A percentile compares a stretch with the other conserved stretches of the same genome.
Evolutionary conservation across 2,888 invertebrate genomes (phyloP).

Genomic region (Hipparchia semele): DNA sequence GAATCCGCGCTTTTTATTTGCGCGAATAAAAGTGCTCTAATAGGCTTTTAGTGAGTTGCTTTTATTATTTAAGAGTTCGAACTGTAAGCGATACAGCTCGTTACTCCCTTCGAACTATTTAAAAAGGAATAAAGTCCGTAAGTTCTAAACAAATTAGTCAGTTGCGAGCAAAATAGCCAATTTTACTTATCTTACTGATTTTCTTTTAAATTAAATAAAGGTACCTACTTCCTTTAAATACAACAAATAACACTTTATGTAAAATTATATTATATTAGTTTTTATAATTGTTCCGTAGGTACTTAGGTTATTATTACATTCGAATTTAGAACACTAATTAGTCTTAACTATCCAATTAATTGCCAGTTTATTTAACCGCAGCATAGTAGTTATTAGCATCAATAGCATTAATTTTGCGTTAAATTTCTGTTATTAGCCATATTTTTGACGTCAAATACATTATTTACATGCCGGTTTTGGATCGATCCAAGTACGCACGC

Average conservation of each 20-base stretch:
- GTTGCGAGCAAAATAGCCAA: not conserved
- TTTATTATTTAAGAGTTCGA: slow-evolving; percentile 24
- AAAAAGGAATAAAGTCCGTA: not conserved
- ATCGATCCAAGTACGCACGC: slow-evolving; percentile 77
- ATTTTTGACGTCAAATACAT: slow-evolving; percentile 64
- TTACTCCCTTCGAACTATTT: not conserved
- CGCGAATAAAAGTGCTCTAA: slow-evolving; percentile 38
- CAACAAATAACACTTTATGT: not conserved
- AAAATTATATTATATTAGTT: not conserved
- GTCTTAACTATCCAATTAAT: not conserved
- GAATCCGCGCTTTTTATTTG: slow-evolving; percentile 53
- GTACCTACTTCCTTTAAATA: not conserved
- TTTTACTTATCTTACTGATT: not conserved
- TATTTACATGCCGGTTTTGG: slow-evolving; percentile 68
- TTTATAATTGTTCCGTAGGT: too few species aligned
- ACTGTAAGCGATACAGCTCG: slow-evolving; percentile 13
- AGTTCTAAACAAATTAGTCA: not conserved
- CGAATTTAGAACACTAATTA: not conserved
- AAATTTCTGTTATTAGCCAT: slow-evolving; percentile 37
- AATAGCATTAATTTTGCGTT: slow-evolving; percentile 41
- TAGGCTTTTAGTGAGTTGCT: slow-evolving; percentile 21
- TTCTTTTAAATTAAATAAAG: too few species aligned
- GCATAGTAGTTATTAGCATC: not conserved
- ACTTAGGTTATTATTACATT: not conserved
- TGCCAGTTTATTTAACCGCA: not conserved